Evolutionary conservation across 2,797 vertebrate genomes (phyloP), one percentile per base, ranked within the genome.

Genomic region (Anguilla marmorata): DNA sequence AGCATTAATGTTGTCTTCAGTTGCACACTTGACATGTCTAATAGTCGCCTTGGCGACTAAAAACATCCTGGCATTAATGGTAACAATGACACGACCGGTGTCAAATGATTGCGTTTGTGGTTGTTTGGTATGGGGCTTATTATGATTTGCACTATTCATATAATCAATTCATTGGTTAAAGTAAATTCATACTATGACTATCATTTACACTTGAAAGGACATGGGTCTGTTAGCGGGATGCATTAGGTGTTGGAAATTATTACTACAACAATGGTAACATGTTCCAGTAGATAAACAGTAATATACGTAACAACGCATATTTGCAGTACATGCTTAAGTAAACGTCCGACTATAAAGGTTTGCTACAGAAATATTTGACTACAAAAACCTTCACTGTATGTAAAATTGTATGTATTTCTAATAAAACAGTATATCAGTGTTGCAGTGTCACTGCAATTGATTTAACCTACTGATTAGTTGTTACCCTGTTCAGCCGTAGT

Each of bases 41-140:
- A 45, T 45, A 19, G 50, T 79, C 5, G 63, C 69, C 21, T 24
- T 85, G 37, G 48, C 66, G 48, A 85, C 45, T 9, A 54, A 72
- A 83, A 41, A 50, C 7, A 50, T 74, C 27, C 11, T 50, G 82
- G 33, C 50, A 45, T 37, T 54, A 33, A 85, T 60, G 84, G 58
- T 76, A 88, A 85, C 74, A 82, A 24, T 80, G 76, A 80, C 66
- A 60, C 33, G 54, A 83, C 12, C 54, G 76, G 21, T 85, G 52
- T 27, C 45, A 52, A 14, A 58, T 85, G 87, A 84, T 85, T 80
- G 69, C 52, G 37, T 19, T 19, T 19, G 56, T 58, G 3, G 16
- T 58, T 19, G 56, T 58, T 58, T 58, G 56, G 56, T 58, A 58
- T 58, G 56, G 56, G 56, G 56, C 16, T 58, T 58, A 54, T 45